Evolutionary conservation across 2,797 vertebrate species (phyloP), one percentile per base, ranked within the genome.

Genomic region (Simalia tracyae): DNA sequence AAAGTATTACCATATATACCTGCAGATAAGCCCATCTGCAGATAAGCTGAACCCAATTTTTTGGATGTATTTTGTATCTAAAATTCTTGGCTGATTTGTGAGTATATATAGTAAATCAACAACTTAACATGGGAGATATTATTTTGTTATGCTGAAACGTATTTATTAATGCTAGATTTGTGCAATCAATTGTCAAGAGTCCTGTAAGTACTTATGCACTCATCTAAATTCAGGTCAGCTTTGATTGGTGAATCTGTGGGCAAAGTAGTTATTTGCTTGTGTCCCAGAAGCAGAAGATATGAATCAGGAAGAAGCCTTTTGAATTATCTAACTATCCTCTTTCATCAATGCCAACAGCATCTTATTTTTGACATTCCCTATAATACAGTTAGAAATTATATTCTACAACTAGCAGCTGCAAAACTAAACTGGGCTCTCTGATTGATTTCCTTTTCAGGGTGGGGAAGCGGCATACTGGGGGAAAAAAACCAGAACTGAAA

Each of bases 321-420:
- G 84, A 14, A 89, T 88, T 90, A n/a, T 22, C 26, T 89, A 93
- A 92, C 26, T 63, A 81, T 0, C 10, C 61, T 89, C 84, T 92
- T 93, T 63, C 42, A 93, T 76, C 84, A 93, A 93, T 59, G 17
- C 22, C 84, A 95, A 90, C n/a, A 93, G 90, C 66, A 89, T 76
- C 81, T 0, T 87, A 91, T 59, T 28, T 60, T n/a, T 50, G 63
- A 59, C 31, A 31, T 68, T 66, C 66, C 46, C 60, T 86, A 36
- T 42, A 72, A 22, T 61, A 91, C n/a, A 72, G 81, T 57, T 68
- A 63, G 17, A 92, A 5, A 36, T 84, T 91, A 46, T 19, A 8
- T 42, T 36, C 12, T 42, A 31, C 61, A 85, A 84, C 6, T 28
- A 89, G 57, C 57, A 86, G 57, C 26, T 61, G 31, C 22, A 60